phyloP scores from a whole-genome alignment of 2,113 vertebrate genomes.

The Hemiscyllium ocellatum region DNA sequence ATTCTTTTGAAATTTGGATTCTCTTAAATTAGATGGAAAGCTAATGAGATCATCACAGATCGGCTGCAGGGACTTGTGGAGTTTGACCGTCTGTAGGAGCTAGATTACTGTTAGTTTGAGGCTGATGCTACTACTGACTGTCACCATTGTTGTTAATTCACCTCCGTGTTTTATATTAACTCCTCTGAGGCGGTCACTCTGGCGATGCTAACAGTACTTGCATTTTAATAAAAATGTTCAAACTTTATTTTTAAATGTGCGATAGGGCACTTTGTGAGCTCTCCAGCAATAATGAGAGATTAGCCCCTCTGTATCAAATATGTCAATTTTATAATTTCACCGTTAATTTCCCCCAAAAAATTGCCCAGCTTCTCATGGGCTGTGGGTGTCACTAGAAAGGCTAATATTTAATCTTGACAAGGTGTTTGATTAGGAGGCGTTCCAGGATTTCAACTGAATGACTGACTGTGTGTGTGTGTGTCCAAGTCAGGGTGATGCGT shows the following conservation, averaged over 20 bases:
- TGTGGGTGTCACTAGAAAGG: neutral
- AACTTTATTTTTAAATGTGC: neutral
- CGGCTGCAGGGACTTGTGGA: neutral
- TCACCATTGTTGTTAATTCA: neutral
- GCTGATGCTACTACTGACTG: neutral
- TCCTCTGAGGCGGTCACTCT: neutral
- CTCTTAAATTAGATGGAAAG: constrained; percentile 25
- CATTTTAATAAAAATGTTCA: neutral
- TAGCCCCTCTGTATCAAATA: neutral
- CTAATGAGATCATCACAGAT: constrained; percentile 21
- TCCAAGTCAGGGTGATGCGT: no score
- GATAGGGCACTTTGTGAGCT: neutral
- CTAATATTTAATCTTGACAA: neutral
- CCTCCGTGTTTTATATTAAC: neutral
- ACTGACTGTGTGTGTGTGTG: no score
- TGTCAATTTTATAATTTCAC: neutral
- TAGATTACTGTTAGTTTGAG: neutral
- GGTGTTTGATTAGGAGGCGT: neutral
- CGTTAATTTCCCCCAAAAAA: neutral
- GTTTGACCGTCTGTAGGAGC: neutral
- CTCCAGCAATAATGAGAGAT: neutral
- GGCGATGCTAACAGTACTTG: neutral
- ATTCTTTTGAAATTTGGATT: constrained; percentile 40
- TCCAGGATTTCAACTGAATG: neutral
- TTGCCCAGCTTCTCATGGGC: neutral